Evolutionary conservation across 2,113 vertebrate genomes (phyloP), one percentile per base, ranked within the genome.

Genomic region (Neogale vison): DNA sequence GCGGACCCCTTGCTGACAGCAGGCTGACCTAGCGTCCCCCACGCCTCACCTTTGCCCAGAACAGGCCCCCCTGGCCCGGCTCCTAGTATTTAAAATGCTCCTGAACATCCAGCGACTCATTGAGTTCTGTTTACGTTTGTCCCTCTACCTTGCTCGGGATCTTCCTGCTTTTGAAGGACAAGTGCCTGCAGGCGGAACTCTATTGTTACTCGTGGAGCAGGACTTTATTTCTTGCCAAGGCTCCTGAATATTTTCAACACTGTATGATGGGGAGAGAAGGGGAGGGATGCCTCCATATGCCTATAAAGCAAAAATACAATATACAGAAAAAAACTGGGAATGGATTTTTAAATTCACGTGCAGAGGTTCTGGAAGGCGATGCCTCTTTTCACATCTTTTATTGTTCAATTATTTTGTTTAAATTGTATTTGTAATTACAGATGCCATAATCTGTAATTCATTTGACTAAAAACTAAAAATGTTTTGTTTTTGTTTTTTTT

Each of bases 391-490:
- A 69, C 36, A 10, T n/a, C 47, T 65, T 82, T 39, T 88, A 21
- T n/a, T 24, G n/a, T 88, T 92, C 93, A 21, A 57, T 67, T 88
- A 39, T 36, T 79, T 45, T 92, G 11, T 13, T 84, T 20, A 59
- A 34, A n/a, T 95, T 71, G 7, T 71, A 61, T 86, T 69, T 80
- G 11, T 80, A 72, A 91, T 59, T 80, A 72, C n/a, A 71, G 52
- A n/a, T 63, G 69, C 39, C 36, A 26, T 79, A 34, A 45, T 82
- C 87, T 90, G 31, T 88, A 88, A 90, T 90, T 76, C n/a, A 95
- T n/a, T 71, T 91, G 14, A 24, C 92, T 91, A 82, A 77, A 85
- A 82, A 45, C 47, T 92, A 81, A 81, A 85, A 81, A 76, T 52
- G 36, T 1, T 59, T 42, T 47, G 42, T 42, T 42, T 42, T 42